These are phyloP conservation scores for Sprattus sprattus DNA, from an alignment of 2,113 vertebrate genomes.

Conservation along the genomic window DNA sequence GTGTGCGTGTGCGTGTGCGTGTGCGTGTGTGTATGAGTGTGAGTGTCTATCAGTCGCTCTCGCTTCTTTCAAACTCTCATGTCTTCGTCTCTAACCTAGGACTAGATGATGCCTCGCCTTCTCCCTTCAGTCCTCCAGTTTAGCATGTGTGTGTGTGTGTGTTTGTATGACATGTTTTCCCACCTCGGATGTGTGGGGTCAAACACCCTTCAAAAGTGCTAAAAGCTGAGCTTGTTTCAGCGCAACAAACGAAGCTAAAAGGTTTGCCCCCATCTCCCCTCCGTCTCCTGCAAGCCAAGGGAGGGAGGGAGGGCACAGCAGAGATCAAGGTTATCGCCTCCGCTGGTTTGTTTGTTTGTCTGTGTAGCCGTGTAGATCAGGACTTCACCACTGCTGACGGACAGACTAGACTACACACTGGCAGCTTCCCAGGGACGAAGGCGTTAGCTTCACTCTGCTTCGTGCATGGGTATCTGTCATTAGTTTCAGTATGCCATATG, in stretches of 20 bases:
- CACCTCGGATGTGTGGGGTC: slow-evolving; percentile 55
- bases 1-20: background rate
- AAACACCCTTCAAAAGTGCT: slow-evolving; percentile 50
- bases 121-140: background rate
- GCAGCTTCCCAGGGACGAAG: background rate
- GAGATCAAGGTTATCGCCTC: background rate
- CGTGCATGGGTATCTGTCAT: no score
- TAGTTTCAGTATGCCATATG: no score
- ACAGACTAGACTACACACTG: background rate
- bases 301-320: no score
- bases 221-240: slow-evolving; percentile 48
- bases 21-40: background rate
- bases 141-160: slow-evolving; percentile 1
- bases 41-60: background rate
- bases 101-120: no score
- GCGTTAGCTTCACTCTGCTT: no score
- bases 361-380: background rate
- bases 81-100: no score
- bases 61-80: no score
- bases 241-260: slow-evolving; percentile 46
- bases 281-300: background rate
- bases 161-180: slow-evolving; percentile 45
- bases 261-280: slow-evolving; percentile 30
- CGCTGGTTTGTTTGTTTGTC: slow-evolving; percentile 1
- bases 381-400: background rate